Evolutionary conservation across 2,888 invertebrate species (phyloP).

Genomic region (Uropetala carovei): DNA sequence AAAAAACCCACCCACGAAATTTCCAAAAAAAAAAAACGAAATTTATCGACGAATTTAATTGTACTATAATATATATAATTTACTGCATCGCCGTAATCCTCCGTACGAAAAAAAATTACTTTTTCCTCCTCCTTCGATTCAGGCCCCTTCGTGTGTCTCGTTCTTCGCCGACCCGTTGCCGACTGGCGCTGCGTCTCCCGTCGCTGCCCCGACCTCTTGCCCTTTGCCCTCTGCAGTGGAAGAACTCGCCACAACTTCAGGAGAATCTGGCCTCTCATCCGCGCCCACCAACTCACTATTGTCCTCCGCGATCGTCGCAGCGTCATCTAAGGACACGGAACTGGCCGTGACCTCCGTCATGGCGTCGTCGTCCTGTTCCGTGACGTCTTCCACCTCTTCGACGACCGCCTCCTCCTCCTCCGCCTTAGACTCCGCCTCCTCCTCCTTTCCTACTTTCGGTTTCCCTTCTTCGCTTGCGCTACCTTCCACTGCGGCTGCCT

Average conservation of each 20-base stretch:
- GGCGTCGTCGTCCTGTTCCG: not conserved
- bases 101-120: not conserved
- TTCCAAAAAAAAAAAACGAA: too few relatives aligned
- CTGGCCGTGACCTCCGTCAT: slow-evolving; percentile 19
- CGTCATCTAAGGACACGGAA: slow-evolving; percentile 33
- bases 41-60: too few relatives aligned
- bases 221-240: not conserved
- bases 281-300: not conserved
- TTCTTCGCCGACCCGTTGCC: not conserved
- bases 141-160: not conserved
- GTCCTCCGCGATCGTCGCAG: slow-evolving; percentile 10
- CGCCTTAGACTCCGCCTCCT: not conserved
- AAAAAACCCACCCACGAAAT: too few relatives aligned
- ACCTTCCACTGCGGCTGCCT: not conserved
- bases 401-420: not conserved
- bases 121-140: not conserved
- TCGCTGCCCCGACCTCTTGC: not conserved
- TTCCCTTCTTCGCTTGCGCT: not conserved
- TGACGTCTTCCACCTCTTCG: slow-evolving; percentile 31
- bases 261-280: not conserved
- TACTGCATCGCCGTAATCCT: not conserved
- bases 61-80: too few relatives aligned
- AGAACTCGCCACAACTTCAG: not conserved
- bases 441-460: not conserved
- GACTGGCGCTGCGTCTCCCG: not conserved